Percentiles rank a stretch among this genome's conserved stretches.
Conservation (phyloP, 2,113 vertebrate genomes). For the Bubo blakistoni region DNA sequence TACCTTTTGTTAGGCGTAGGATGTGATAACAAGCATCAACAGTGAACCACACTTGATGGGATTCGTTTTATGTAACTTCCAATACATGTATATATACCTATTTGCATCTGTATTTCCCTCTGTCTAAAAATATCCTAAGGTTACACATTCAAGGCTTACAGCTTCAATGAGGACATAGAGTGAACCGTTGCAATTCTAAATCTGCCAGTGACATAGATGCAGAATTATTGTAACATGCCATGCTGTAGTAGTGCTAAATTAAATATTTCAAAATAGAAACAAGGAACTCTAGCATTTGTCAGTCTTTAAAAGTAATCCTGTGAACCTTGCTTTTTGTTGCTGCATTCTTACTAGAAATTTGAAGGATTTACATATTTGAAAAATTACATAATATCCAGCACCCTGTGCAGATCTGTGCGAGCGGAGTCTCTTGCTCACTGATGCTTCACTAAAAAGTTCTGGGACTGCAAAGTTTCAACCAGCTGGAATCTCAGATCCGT, state of each 20-base stretch:
- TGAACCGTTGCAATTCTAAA: background rate
- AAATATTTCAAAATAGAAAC: background rate
- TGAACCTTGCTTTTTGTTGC: background rate
- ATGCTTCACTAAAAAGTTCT: conserved; percentile 8
- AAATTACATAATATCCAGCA: background rate
- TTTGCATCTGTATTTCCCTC: background rate
- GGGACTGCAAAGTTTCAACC: conserved; percentile 15
- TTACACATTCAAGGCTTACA: background rate
- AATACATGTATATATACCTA: background rate
- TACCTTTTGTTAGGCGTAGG: background rate
- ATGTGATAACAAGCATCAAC: background rate
- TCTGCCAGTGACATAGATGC: background rate
- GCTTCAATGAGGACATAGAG: background rate
- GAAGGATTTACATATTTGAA: background rate
- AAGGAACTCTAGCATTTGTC: background rate
- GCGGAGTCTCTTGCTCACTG: background rate
- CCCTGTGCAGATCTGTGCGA: background rate
- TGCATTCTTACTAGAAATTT: background rate
- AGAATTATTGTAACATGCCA: background rate
- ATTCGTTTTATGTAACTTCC: background rate
- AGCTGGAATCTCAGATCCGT: conserved; percentile 23
- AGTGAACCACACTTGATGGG: background rate
- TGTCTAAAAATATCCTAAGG: background rate
- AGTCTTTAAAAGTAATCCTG: background rate
- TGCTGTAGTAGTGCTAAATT: background rate